phyloP scores from a whole-genome alignment of 1,140 invertebrate species.

The Solenopsis fugax region DNA sequence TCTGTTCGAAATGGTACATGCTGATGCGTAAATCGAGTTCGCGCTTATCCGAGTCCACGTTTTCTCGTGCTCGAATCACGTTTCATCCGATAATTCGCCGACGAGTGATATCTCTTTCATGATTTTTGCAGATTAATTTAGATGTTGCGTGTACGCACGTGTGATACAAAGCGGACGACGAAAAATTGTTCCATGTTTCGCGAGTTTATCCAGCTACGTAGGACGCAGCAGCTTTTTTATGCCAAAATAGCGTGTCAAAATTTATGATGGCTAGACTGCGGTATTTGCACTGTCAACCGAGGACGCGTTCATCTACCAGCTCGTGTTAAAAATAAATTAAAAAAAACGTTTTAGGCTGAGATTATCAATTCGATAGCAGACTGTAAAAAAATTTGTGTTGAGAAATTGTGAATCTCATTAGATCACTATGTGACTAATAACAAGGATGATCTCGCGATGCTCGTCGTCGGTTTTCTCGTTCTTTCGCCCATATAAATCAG shows the following conservation, averaged over 20 bases:
- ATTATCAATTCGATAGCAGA: background rate
- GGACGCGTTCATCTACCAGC: background rate
- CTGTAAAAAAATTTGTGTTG: background rate
- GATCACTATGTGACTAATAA: background rate
- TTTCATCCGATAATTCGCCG: background rate
- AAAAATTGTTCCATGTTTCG: constrained; percentile 1
- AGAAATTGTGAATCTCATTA: constrained; percentile 16
- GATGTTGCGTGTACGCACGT: background rate
- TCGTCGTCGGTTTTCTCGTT: constrained; percentile 13
- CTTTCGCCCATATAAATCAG: constrained; percentile 41
- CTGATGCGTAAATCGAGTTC: background rate
- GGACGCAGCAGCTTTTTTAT: constrained; percentile 20
- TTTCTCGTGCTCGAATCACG: background rate
- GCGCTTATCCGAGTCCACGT: background rate
- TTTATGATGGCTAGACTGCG: constrained; percentile 20
- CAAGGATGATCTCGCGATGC: constrained; percentile 11
- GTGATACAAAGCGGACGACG: constrained; percentile 13
- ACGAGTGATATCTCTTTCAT: constrained; percentile 13
- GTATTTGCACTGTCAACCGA: constrained; percentile 38
- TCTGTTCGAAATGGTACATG: constrained; percentile 23
- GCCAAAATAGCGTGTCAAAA: constrained; percentile 44
- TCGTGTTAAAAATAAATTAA: constrained; percentile 27
- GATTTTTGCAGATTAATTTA: constrained; percentile 51
- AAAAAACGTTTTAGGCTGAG: background rate
- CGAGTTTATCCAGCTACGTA: constrained; percentile 23